A percentile compares a stretch with the other conserved stretches of the same genome.
These are phyloP conservation scores for Penelope pileata DNA, from an alignment of 2,113 vertebrate species.

Conservation along the genomic window DNA sequence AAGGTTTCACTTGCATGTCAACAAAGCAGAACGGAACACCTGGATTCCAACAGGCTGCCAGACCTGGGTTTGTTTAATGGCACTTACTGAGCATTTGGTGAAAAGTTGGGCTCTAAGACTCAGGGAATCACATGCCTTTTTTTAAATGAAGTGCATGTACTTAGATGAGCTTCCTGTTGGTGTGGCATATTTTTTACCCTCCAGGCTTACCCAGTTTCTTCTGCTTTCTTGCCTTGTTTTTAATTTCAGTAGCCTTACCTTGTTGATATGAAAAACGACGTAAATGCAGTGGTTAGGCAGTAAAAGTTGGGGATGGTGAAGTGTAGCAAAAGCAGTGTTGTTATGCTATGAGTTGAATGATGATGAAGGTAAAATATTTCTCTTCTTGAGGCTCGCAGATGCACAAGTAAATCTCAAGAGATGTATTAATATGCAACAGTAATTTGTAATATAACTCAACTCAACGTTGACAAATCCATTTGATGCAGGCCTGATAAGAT, in stretches of 20 bases:
- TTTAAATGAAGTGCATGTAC: background rate
- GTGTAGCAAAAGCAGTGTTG: background rate
- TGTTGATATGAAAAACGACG: accelerated
- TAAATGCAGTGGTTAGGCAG: background rate
- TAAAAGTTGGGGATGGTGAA: background rate
- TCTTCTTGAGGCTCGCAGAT: background rate
- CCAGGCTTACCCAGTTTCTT: background rate
- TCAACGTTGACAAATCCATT: conserved; percentile 54
- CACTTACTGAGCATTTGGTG: background rate
- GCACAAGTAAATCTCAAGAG: conserved; percentile 32
- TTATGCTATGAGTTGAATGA: background rate
- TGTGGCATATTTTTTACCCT: background rate
- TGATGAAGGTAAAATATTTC: background rate
- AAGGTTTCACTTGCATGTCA: background rate
- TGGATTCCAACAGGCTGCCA: background rate
- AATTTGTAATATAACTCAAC: conserved; percentile 44
- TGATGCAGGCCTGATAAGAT: conserved; percentile 25
- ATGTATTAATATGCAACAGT: conserved; percentile 21
- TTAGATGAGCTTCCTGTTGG: background rate
- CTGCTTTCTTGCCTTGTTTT: background rate
- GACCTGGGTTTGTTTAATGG: background rate
- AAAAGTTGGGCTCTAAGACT: no score
- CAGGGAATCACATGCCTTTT: background rate
- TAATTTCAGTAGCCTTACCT: background rate
- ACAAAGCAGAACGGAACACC: background rate